Base-by-base conservation (phyloP, 2,888 invertebrate genomes). In the Strigamia crassipes region DNA sequence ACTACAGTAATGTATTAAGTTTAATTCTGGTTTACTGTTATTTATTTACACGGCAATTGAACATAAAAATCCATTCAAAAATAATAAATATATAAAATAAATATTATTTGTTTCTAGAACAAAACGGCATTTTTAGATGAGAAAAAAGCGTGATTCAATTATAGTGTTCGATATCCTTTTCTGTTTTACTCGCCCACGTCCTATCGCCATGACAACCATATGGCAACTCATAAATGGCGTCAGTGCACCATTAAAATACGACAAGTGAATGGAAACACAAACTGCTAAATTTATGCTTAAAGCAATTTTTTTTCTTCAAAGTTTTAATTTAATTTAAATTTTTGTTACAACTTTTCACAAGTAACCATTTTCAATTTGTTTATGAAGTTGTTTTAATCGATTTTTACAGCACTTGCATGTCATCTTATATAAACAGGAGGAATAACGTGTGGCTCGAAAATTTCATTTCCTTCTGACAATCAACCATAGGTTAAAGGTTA, bases 391-490 rank as follows among this genome's bases (percentile, higher is more conserved):
- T 66, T 66, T 66, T 66, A 66, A 66, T 66, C 66, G 66, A 66
- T 66, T 66, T 66, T n/a, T 66, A 23, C 66, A 23, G 27, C 66
- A 8, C 66, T 66, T 66, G 10, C 66, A 66, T 66, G 66, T 66
- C 66, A 66, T 66, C 66, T 66, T 66, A 66, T 66, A 66, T 66
- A 66, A 66, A 66, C 66, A 66, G 66, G 66, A 66, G 61, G 61
- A 21, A 66, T 27, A 66, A 10, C 51, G n/a, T 27, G 23, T 66
- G 66, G 66, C 66, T 66, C 10, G 66, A 66, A 66, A 66, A 66
- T 66, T 66, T 66, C 66, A 66, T 66, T 66, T 66, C 66, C 66
- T 66, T 66, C 66, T 66, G 66, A 66, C 66, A 66, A 66, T 66
- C 66, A 66, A 27, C 66, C 31, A 15, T 27, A 66, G 66, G 66